Base-by-base conservation (phyloP, 2,888 invertebrate species). In the Drosophila pegasa region DNA sequence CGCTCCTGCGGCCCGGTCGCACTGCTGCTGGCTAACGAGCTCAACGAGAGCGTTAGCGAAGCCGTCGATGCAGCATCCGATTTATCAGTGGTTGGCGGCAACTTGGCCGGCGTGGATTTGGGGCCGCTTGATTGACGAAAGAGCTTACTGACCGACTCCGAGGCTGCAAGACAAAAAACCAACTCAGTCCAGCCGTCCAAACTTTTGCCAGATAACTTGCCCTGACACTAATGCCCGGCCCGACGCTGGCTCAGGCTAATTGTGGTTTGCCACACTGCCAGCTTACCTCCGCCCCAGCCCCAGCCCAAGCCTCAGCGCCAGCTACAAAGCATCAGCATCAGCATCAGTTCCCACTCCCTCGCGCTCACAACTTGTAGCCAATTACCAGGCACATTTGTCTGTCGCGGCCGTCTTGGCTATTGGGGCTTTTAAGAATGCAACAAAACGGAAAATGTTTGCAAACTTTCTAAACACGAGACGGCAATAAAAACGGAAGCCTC, bases 91-190 rank as follows among this genome's bases (percentile, higher is more conserved):
- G 68, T 52, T 50, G 64, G 51, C 41, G 75, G 38, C 50, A 72
- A 64, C 77, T 81, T 85, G 25, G 73, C 68, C 45, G 85, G 74
- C 55, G 87, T 80, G 68, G 84, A 79, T 58, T 81, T 84, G 61
- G 79, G 61, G 48, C 80, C 87, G 60, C 87, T 74, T 67, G 91
- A 89, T 68, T 91, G 89, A 71, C 92, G 92, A 88, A 92, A 92
- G 60, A 92, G 90, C 88, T 92, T 92, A 75, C 91, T 91, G 87
- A 92, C 90, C 72, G 91, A 91, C 83, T 92, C 92, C 75, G 90
- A 81, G 45, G 90, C 87, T 87, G 77, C 31, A 81, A 83, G 56
- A 58, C 27, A 72, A 29, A 65, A 70, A 70, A 69, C 58, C 56
- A 68, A 59, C 67, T 69, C 50, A 59, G 75, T 65, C 65, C 51